Evolutionary conservation across 1,140 invertebrate species (phyloP), one percentile per base, ranked within the genome.

Genomic region (Muscidifurax raptorellus): DNA sequence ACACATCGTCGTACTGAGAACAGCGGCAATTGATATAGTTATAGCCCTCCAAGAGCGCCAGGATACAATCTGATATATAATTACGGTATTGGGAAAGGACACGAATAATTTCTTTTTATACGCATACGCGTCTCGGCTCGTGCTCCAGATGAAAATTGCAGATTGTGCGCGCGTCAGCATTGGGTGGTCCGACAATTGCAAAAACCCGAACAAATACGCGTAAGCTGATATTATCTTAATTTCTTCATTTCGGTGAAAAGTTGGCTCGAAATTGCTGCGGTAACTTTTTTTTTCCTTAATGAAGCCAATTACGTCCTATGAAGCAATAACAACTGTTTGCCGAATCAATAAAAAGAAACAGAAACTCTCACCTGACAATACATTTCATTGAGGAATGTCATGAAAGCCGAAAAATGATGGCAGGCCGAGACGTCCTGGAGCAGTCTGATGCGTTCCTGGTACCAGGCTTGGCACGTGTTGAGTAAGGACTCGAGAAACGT

Each of bases 401-500:
- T 97, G 92, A 97, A 98, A 85, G 96, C 96, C 87, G 96, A 90
- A 88, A 93, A 92, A 82, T 91, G 87, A 88, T 91, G 86, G 89
- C 89, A 89, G 28, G 88, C 82, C 30, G 90, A 86, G 28, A 87
- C 85, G 66, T 93, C 90, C 83, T 92, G 89, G 81, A 92, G 86
- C 40, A 95, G 94, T 93, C 96, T 96, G 83, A 96, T 96, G 47
- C 96, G 92, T 90, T 98, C 97, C 90, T 97, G 96, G 91, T 97
- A 98, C 96, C 96, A 98, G 91, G 98, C 96, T 89, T 97, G 96
- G 89, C 97, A 97, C 22, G 95, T 97, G 91, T 98, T 98, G 76
- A 98, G 93, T 78, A 98, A 92, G 12, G 96, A 97, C 92, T 98
- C 97, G 79, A 98, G 92, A 90, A 98, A 98, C 28, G 97, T 98